These are phyloP conservation scores for Zeugodacus cucurbitae DNA, from an alignment of 1,140 invertebrate species.

Conservation along the genomic window DNA sequence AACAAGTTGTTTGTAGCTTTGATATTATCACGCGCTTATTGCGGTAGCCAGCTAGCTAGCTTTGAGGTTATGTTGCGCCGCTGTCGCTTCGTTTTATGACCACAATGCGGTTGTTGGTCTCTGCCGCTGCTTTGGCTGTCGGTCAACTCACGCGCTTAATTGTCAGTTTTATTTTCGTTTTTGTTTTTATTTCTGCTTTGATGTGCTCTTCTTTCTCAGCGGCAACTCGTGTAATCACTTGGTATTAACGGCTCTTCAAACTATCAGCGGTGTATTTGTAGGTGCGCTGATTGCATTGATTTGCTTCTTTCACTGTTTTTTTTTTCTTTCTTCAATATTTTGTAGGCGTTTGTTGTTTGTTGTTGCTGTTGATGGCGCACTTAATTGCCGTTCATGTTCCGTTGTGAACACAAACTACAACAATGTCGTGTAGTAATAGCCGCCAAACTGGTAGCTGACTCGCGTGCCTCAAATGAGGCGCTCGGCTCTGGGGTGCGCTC, in stretches of 20 bases:
- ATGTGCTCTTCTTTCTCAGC: not conserved
- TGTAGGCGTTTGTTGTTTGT: not conserved
- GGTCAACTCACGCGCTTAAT: not conserved
- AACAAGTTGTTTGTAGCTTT: not conserved
- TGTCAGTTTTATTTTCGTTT: not conserved
- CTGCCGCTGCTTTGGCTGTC: not conserved
- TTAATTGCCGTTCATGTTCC: not conserved
- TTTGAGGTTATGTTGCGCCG: not conserved
- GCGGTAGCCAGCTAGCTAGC: slow-evolving; percentile 2
- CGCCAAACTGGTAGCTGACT: not conserved
- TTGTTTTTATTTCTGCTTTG: not conserved
- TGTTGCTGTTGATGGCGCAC: slow-evolving; percentile 2
- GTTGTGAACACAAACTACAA: not conserved
- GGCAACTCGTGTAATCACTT: not conserved
- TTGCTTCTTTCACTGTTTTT: not conserved
- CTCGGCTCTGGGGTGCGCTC: not conserved
- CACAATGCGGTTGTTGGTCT: slow-evolving; percentile 36
- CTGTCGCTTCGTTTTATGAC: not conserved
- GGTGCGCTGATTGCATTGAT: not conserved
- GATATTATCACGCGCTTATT: too few relatives aligned
- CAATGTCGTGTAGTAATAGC: not conserved
- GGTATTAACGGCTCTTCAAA: not conserved
- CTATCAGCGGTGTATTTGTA: not conserved
- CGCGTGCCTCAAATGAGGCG: not conserved
- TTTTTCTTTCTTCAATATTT: not conserved